A percentile compares a stretch with the other conserved stretches of the same genome.
Evolutionary conservation across 2,113 vertebrate species (phyloP).

Genomic region (Dryoscopus gambensis): DNA sequence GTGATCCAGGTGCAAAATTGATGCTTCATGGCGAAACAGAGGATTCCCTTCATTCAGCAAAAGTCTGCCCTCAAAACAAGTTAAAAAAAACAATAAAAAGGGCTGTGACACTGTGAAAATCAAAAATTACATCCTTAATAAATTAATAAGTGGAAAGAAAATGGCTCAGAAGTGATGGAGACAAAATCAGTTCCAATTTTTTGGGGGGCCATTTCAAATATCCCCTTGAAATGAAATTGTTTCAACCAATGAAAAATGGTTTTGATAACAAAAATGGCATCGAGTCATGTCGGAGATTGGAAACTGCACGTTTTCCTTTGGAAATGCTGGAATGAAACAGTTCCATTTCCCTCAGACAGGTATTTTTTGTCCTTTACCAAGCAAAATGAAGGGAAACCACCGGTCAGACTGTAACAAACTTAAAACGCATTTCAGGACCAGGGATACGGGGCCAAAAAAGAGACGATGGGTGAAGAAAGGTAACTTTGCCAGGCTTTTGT

Average conservation of each 20-base stretch:
- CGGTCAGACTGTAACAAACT: neutral
- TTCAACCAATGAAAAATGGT: neutral
- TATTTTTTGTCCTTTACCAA: too few species aligned
- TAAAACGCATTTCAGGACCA: neutral
- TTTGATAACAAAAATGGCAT: neutral
- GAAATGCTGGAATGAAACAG: neutral
- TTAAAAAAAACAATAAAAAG: neutral
- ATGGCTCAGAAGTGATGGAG: neutral
- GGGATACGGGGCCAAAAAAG: rapidly evolving
- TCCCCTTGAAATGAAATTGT: neutral
- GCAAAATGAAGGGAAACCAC: neutral
- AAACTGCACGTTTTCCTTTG: neutral
- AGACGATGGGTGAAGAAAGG: neutral
- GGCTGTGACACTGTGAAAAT: neutral
- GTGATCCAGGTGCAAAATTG: neutral
- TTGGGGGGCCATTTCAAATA: neutral
- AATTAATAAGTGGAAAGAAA: neutral
- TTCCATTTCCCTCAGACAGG: neutral
- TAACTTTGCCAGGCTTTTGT: neutral
- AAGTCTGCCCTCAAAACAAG: neutral
- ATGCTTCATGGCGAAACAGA: neutral
- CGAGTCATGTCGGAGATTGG: neutral
- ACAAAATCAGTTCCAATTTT: neutral
- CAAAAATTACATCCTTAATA: neutral
- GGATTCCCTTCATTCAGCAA: neutral